Evolutionary conservation across 2,888 invertebrate species (phyloP).

Genomic region (Lingula anatina): DNA sequence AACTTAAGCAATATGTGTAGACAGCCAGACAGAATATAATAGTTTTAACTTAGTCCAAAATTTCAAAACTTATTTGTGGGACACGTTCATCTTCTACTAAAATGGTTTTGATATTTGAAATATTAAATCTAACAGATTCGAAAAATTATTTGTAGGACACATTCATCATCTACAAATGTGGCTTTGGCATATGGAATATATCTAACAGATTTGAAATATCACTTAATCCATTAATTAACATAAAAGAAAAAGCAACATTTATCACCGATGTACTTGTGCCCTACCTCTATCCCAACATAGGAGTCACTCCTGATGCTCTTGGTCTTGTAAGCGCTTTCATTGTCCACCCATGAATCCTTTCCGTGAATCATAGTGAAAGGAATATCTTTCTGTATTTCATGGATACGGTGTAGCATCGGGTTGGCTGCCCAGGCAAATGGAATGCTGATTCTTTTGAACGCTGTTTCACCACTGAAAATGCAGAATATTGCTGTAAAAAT

Average conservation of each 20-base stretch:
- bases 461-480: slow-evolving; percentile 73
- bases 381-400: slow-evolving; percentile 64
- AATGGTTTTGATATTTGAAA: background rate
- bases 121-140: background rate
- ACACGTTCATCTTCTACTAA: background rate
- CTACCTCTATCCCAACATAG: slow-evolving; percentile 75
- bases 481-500: no score
- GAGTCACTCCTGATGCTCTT: slow-evolving; percentile 64
- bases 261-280: no score
- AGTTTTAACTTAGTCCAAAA: no score
- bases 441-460: slow-evolving; percentile 81
- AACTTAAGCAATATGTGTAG: no score
- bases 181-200: no score
- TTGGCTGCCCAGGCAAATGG: slow-evolving; percentile 93
- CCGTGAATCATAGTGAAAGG: slow-evolving; percentile 90
- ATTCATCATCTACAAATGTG: no score
- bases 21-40: no score
- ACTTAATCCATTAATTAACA: no score
- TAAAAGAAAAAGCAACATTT: no score
- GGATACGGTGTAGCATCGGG: slow-evolving; percentile 81
- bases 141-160: background rate
- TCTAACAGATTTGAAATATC: no score
- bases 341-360: slow-evolving; percentile 90
- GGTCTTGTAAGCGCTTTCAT: slow-evolving; percentile 73
- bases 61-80: no score